Percentiles rank a stretch among this genome's conserved stretches.
Conservation (phyloP, 2,113 vertebrate genomes). For the Petrocephalus zakoni region DNA sequence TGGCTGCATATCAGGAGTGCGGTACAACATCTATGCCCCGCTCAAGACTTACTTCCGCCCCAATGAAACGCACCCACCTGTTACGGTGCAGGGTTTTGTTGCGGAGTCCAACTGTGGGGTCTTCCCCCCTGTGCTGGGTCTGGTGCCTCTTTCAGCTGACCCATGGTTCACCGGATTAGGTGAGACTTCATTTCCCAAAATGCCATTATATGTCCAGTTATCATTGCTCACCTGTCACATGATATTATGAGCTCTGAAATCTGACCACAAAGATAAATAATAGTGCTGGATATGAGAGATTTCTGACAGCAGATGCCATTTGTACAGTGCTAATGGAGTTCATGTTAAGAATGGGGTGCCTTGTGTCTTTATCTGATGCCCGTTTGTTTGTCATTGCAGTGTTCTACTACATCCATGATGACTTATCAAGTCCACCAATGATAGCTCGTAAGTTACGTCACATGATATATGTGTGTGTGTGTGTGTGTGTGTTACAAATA, state of each 20-base stretch:
- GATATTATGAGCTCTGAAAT: not conserved
- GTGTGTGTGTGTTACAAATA: not conserved
- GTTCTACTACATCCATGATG: conserved; percentile 87
- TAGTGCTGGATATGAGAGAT: not conserved
- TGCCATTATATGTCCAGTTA: not conserved
- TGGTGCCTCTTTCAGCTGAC: conserved; percentile 83
- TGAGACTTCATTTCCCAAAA: conserved; percentile 40
- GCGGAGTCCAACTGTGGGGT: conserved; percentile 90
- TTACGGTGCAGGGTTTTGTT: conserved; percentile 77
- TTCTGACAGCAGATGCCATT: not conserved
- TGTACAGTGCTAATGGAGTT: not conserved
- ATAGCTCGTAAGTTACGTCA: conserved; percentile 70
- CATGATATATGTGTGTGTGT: not conserved
- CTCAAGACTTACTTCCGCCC: conserved; percentile 84
- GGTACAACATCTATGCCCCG: conserved; percentile 87
- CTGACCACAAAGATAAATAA: not conserved
- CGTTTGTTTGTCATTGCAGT: conserved; percentile 57
- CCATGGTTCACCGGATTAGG: conserved; percentile 90
- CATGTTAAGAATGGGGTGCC: not conserved
- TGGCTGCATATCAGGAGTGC: conserved; percentile 90
- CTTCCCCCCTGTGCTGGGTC: conserved; percentile 74
- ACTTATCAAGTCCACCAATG: conserved; percentile 71
- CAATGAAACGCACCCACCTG: conserved; percentile 66
- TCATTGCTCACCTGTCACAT: not conserved
- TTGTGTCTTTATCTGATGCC: not conserved